phyloP scores from a whole-genome alignment of 1,140 invertebrate species.

The Ooceraea biroi region DNA sequence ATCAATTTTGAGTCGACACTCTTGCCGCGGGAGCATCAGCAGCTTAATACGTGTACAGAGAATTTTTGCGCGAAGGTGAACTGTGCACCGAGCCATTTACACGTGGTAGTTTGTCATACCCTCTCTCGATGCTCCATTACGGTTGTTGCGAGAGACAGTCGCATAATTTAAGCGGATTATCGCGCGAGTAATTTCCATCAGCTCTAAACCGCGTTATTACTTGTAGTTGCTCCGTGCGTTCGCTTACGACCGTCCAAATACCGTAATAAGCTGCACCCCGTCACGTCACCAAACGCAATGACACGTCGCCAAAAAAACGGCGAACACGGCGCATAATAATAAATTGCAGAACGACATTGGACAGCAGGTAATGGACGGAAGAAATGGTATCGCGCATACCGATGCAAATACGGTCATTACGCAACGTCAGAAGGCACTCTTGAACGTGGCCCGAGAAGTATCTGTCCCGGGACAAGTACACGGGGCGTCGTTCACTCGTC shows the following conservation, averaged over 20 bases:
- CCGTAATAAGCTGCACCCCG: conserved; percentile 21
- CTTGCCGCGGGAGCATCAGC: background rate
- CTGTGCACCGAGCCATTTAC: too few relatives aligned
- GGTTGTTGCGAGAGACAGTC: background rate
- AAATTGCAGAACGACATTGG: conserved; percentile 8
- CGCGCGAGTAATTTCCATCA: conserved; percentile 12
- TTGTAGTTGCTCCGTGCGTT: background rate
- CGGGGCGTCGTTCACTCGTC: background rate
- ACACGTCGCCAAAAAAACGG: conserved; percentile 21
- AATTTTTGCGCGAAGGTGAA: too few relatives aligned
- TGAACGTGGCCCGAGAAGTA: background rate
- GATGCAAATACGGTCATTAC: conserved; percentile 30
- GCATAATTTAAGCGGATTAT: conserved; percentile 28
- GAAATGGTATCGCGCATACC: conserved; percentile 18
- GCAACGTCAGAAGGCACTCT: background rate
- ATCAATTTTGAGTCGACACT: background rate
- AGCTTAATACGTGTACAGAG: background rate
- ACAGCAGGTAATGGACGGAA: background rate
- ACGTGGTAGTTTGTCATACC: conserved; percentile 1
- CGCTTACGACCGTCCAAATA: background rate
- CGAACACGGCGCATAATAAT: background rate
- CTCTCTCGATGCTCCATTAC: conserved; percentile 4
- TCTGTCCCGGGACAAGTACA: background rate
- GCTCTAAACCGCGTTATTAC: conserved; percentile 3
- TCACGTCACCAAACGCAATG: conserved; percentile 24